Evolutionary conservation across 1,140 invertebrate genomes (phyloP).

Genomic region (Drosophila bocqueti): DNA sequence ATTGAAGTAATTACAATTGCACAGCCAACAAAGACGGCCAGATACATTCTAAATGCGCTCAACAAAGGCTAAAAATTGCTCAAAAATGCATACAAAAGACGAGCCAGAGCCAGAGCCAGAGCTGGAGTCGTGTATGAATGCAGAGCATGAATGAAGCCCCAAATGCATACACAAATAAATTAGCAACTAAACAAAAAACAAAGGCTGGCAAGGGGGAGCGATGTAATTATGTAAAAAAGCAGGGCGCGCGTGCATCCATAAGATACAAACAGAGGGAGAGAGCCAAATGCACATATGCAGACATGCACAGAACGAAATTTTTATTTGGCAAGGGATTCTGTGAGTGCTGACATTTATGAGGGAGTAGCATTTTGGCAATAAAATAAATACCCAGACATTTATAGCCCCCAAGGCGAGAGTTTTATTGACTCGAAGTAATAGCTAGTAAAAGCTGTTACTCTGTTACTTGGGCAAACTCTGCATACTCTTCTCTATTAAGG

Average conservation of each 20-base stretch:
- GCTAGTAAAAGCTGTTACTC: not conserved
- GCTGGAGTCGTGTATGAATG: slow-evolving; percentile 20
- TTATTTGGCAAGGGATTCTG: not conserved
- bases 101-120: slow-evolving; percentile 6
- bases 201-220: slow-evolving; percentile 40
- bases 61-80: slow-evolving; percentile 36
- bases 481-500: not conserved
- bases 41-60: slow-evolving; percentile 49
- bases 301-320: slow-evolving; percentile 6
- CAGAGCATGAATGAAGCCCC: slow-evolving; percentile 62
- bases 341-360: slow-evolving; percentile 1
- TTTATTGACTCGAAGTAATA: slow-evolving; percentile 1
- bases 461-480: not conserved
- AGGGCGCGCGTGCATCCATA: slow-evolving; percentile 59
- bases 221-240: slow-evolving; percentile 72
- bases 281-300: slow-evolving; percentile 13
- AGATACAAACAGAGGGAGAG: slow-evolving; percentile 25
- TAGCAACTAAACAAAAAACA: slow-evolving; percentile 82
- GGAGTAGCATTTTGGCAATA: not conserved
- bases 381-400: not conserved
- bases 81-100: slow-evolving; percentile 41
- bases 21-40: slow-evolving; percentile 34
- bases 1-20: slow-evolving; percentile 61
- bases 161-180: slow-evolving; percentile 81
- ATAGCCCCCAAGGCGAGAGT: not conserved